These are phyloP conservation scores for Xylophagus ater DNA, from an alignment of 2,888 invertebrate species.

Conservation along the genomic window DNA sequence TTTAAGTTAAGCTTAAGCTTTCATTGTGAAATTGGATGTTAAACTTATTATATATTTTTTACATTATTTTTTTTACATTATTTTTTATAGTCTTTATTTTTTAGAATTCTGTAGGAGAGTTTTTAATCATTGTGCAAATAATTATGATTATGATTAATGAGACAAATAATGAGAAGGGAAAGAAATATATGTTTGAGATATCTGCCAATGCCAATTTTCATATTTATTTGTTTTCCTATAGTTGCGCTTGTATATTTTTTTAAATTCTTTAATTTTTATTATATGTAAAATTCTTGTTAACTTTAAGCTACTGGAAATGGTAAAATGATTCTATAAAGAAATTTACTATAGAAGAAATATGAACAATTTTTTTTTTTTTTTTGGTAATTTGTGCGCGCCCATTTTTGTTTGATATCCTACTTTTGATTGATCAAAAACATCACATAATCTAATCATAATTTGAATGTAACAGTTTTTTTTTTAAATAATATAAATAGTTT, in stretches of 20 bases:
- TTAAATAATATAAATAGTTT: constrained; percentile 5
- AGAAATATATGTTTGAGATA: no score
- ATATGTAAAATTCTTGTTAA: background rate
- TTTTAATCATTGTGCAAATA: no score
- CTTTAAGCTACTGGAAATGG: background rate
- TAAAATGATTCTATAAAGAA: background rate
- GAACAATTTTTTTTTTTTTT: constrained; percentile 4
- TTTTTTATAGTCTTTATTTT: no score
- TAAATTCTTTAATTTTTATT: constrained; percentile 1
- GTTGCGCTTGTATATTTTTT: background rate
- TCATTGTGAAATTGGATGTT: no score
- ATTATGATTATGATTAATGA: no score
- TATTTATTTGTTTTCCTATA: background rate
- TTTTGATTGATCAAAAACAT: constrained; percentile 11
- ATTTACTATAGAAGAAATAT: background rate
- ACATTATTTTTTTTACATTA: no score
- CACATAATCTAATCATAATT: constrained; percentile 5
- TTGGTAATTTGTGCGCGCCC: constrained; percentile 23
- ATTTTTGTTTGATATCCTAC: constrained; percentile 20
- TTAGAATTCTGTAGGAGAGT: no score
- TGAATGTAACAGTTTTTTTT: constrained; percentile 1
- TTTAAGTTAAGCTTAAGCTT: no score
- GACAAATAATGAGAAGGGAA: no score
- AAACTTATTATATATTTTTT: no score
- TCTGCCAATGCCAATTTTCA: no score